phyloP scores from a whole-genome alignment of 2,113 vertebrate species.

The Brienomyrus longianalis region DNA sequence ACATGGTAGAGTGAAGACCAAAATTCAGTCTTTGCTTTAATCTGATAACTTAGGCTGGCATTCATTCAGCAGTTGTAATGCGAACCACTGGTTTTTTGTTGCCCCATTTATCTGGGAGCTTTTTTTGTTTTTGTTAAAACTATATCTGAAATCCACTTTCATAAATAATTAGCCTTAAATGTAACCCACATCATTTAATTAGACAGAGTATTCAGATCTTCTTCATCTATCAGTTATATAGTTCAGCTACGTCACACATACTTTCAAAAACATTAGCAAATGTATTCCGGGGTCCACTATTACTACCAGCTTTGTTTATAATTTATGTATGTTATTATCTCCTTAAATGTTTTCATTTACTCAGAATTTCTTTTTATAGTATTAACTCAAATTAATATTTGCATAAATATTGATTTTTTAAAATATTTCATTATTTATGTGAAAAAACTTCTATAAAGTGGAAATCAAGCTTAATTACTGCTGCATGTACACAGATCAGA shows the following conservation, averaged over 20 bases:
- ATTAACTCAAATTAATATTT: background rate
- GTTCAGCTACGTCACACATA: background rate
- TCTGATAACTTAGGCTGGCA: background rate
- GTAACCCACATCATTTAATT: background rate
- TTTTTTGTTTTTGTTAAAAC: background rate
- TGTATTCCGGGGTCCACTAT: background rate
- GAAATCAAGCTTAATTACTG: background rate
- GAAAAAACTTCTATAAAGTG: background rate
- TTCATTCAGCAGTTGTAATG: background rate
- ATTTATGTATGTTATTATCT: background rate
- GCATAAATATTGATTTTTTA: background rate
- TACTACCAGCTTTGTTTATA: background rate
- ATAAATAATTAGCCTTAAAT: background rate
- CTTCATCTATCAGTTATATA: background rate
- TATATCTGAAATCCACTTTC: background rate
- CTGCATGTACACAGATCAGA: background rate
- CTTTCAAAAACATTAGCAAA: background rate
- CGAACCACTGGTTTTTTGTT: background rate
- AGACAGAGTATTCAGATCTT: background rate
- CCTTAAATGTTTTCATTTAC: background rate
- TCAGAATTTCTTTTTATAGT: background rate
- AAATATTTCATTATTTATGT: background rate
- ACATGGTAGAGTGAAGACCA: background rate
- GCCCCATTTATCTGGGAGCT: background rate
- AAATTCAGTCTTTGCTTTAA: background rate